These are phyloP conservation scores for Coronaproctus castanopsis DNA, from an alignment of 2,888 invertebrate genomes.

Conservation along the genomic window DNA sequence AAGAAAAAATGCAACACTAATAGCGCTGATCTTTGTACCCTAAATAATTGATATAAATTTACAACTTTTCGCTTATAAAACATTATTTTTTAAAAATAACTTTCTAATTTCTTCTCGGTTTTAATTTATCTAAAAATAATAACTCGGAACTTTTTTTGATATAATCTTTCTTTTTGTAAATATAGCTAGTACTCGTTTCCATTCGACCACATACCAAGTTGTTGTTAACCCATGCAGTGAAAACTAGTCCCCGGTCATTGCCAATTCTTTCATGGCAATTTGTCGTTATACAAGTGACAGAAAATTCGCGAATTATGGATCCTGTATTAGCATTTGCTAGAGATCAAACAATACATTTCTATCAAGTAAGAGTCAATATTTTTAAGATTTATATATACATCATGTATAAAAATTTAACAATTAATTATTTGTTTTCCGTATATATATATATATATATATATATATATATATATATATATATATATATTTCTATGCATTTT, in stretches of 20 bases:
- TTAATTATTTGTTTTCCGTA: neutral
- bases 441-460: neutral
- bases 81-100: too few relatives aligned
- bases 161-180: too few relatives aligned
- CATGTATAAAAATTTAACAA: neutral
- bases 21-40: too few relatives aligned
- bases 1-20: too few relatives aligned
- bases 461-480: too few relatives aligned
- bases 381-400: conserved; percentile 3
- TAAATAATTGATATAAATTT: too few relatives aligned
- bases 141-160: too few relatives aligned
- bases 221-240: conserved; percentile 53
- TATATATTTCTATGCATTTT: too few relatives aligned
- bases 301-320: conserved; percentile 44
- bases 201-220: conserved; percentile 56
- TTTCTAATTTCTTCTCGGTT: too few relatives aligned
- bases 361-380: conserved; percentile 37
- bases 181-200: conserved; percentile 52
- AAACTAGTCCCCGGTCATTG: conserved; percentile 48
- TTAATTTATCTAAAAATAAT: too few relatives aligned
- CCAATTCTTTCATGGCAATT: conserved; percentile 87
- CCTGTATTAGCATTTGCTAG: conserved; percentile 79
- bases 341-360: conserved; percentile 63
- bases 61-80: too few relatives aligned
- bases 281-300: conserved; percentile 56